A percentile compares a stretch with the other conserved stretches of the same genome.
These are phyloP conservation scores for Drosophila sproati DNA, from an alignment of 1,140 invertebrate genomes.

Conservation along the genomic window DNA sequence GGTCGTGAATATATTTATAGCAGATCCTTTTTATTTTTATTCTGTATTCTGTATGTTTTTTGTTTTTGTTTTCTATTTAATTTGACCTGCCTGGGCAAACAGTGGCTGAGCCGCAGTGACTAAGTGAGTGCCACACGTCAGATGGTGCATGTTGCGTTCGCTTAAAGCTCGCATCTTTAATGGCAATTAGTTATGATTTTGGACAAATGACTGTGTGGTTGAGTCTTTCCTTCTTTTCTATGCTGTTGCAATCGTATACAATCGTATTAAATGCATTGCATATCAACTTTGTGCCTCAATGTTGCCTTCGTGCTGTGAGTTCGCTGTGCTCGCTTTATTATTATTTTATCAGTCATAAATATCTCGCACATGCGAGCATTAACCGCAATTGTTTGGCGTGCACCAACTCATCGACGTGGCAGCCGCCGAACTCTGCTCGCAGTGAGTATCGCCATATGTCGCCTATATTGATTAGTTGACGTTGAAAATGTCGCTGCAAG, in stretches of 20 bases:
- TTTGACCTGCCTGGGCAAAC: conserved; percentile 6
- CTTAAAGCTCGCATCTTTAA: conserved; percentile 21
- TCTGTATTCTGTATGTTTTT: not conserved
- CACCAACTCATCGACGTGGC: conserved; percentile 64
- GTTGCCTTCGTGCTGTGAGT: conserved; percentile 13
- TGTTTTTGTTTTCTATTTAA: conserved; percentile 9
- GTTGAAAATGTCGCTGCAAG: conserved; percentile 76
- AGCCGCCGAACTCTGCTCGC: conserved; percentile 21
- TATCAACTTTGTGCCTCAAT: conserved; percentile 20
- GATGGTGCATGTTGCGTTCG: not conserved
- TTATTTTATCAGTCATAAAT: conserved; percentile 81
- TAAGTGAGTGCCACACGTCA: conserved; percentile 26
- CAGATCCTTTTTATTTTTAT: conserved; percentile 24
- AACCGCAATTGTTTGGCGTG: conserved; percentile 78
- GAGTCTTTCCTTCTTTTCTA: not conserved
- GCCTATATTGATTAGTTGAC: conserved; percentile 78
- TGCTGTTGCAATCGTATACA: not conserved
- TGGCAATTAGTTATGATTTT: no score
- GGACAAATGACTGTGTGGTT: no score
- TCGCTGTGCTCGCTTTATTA: conserved; percentile 44
- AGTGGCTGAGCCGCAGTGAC: not conserved
- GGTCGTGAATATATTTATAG: conserved; percentile 49
- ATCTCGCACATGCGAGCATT: conserved; percentile 70
- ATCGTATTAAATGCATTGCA: conserved; percentile 14
- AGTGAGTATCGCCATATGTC: conserved; percentile 40